A percentile compares a stretch with the other conserved stretches of the same genome.
phyloP scores from a whole-genome alignment of 1,140 invertebrate species.

The Macrocentrus cingulum region DNA sequence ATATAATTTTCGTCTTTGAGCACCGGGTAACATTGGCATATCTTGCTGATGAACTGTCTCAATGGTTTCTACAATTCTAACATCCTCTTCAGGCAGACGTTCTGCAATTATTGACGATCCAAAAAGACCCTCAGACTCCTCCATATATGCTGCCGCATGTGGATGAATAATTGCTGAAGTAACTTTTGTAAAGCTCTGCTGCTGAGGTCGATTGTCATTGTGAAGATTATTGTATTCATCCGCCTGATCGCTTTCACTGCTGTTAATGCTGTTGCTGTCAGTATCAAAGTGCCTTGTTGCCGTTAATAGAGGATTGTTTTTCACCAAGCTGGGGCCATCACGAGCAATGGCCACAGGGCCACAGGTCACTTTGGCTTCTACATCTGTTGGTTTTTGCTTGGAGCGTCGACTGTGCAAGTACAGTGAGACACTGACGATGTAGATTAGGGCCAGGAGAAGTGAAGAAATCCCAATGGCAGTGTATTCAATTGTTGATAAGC shows the following conservation, averaged over 20 bases:
- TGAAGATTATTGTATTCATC: slow-evolving; percentile 47
- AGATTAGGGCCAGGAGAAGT: slow-evolving; percentile 76
- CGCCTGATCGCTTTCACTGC: slow-evolving; percentile 48
- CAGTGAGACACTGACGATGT: slow-evolving; percentile 78
- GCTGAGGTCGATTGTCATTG: too few species aligned
- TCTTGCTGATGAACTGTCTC: slow-evolving; percentile 64
- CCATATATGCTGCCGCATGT: slow-evolving; percentile 45
- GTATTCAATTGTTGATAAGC: slow-evolving; percentile 71
- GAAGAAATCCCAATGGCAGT: slow-evolving; percentile 80
- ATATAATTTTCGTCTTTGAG: slow-evolving; percentile 75
- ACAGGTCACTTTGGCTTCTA: slow-evolving; percentile 42
- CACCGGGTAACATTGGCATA: slow-evolving; percentile 54
- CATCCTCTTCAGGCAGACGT: slow-evolving; percentile 77
- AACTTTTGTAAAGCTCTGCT: slow-evolving; percentile 53
- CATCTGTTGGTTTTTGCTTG: too few species aligned
- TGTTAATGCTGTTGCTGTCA: slow-evolving; percentile 55
- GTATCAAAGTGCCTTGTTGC: slow-evolving; percentile 65
- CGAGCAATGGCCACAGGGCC: slow-evolving; percentile 45
- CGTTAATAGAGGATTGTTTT: slow-evolving; percentile 73
- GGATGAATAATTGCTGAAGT: slow-evolving; percentile 73
- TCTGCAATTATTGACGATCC: slow-evolving; percentile 63
- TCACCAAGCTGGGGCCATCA: slow-evolving; percentile 65
- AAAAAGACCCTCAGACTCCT: slow-evolving; percentile 48
- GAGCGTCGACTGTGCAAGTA: slow-evolving; percentile 78
- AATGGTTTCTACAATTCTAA: slow-evolving; percentile 79